Evolutionary conservation across 2,888 invertebrate genomes (phyloP).

Genomic region (Helicoverpa assulta): DNA sequence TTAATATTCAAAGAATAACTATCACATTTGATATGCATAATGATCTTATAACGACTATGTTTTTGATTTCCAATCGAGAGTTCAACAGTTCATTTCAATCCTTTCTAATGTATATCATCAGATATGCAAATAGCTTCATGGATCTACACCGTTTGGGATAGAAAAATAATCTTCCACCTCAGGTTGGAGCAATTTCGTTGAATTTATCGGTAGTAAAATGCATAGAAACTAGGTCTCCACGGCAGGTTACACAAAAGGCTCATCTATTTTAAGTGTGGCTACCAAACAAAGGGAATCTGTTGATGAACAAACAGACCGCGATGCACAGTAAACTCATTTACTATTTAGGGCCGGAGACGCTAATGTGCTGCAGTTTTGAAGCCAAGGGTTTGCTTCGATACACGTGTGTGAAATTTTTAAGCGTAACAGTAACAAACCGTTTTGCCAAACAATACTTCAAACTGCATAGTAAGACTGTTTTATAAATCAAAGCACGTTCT

Average conservation of each 20-base stretch:
- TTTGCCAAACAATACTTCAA: slow-evolving; percentile 1
- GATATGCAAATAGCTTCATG: slow-evolving; percentile 15
- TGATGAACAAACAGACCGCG: slow-evolving; percentile 45
- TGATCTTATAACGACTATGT: slow-evolving; percentile 20
- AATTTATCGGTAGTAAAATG: slow-evolving; percentile 50
- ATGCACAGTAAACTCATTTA: slow-evolving; percentile 56
- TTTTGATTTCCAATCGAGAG: slow-evolving; percentile 29
- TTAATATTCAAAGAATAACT: slow-evolving; percentile 6
- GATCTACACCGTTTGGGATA: slow-evolving; percentile 1
- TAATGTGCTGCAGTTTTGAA: slow-evolving; percentile 33
- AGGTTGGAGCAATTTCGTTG: slow-evolving; percentile 10
- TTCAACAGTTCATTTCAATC: slow-evolving; percentile 38
- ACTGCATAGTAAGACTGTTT: slow-evolving; percentile 8
- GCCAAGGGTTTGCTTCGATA: slow-evolving; percentile 16
- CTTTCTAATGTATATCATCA: slow-evolving; percentile 20
- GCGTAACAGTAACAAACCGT: slow-evolving; percentile 6
- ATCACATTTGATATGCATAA: slow-evolving; percentile 7
- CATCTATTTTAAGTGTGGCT: slow-evolving; percentile 49
- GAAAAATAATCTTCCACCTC: slow-evolving; percentile 6
- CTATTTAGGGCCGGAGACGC: slow-evolving; percentile 45
- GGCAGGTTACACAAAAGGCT: slow-evolving; percentile 40
- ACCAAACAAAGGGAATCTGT: slow-evolving; percentile 56
- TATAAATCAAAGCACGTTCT: slow-evolving; percentile 4
- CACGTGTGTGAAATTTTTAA: slow-evolving; percentile 17
- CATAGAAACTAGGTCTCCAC: slow-evolving; percentile 36